Evolutionary conservation across 2,888 invertebrate species (phyloP), one percentile per base, ranked within the genome.

Genomic region (Megastigmus dorsalis): DNA sequence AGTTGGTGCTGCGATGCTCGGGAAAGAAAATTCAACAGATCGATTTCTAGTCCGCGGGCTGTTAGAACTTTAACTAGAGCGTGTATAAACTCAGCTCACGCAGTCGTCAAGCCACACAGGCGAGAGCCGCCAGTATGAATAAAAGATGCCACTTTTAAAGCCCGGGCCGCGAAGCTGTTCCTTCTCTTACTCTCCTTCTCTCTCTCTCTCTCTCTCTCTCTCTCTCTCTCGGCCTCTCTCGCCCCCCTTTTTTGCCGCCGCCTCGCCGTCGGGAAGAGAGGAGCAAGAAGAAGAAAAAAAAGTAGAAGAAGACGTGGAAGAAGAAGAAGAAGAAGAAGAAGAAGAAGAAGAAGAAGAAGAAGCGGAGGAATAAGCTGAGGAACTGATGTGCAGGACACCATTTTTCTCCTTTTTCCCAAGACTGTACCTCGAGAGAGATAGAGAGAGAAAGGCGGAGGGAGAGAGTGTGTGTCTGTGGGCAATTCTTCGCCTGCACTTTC

Each of bases 1-100:
- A n/a, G n/a, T n/a, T n/a, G n/a, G n/a, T n/a, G n/a, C n/a, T n/a
- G n/a, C 1, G 33, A 7, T 9, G 41, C 26, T 26, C 62, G n/a
- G 15, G 33, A 13, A 41, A 66, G 76, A 78, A 78, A 82, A 83
- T 82, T 79, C 79, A 78, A 79, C 77, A 80, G 80, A 82, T 84
- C 82, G 83, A 84, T 83, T 82, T 79, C 77, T 78, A 77, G 81
- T 82, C 80, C 80, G 78, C 81, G 77, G 82, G 79, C 79, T 79
- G 80, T 83, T 84, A 80, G 81, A 82, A 84, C 79, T 83, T 84
- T 83, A 85, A 85, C 84, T 82, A 81, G 81, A 80, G 78, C 80
- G 80, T 80, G 80, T 82, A 84, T 84, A 83, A 84, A 85, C 83
- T 82, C 82, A 78, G 80, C 84, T 84, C 84, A 81, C 82, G 84